Conservation (phyloP, 2,113 vertebrate species). For the Salvelinus namaycush region DNA sequence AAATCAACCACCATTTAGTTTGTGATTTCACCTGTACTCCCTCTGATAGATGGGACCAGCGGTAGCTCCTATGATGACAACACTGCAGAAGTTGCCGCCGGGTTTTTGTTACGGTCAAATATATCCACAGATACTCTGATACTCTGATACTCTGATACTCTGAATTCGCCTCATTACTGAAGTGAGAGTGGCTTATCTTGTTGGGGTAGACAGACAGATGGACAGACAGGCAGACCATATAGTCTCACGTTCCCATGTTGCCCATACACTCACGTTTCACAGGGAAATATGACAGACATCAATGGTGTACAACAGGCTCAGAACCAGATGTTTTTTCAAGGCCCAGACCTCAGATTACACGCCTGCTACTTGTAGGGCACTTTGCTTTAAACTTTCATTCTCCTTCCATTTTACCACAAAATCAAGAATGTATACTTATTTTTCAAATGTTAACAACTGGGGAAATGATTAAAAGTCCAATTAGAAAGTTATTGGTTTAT, state of each 20-base stretch:
- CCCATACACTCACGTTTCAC: conserved; percentile 38
- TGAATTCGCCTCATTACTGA: neutral
- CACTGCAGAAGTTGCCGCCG: neutral
- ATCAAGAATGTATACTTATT: no score
- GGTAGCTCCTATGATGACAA: neutral
- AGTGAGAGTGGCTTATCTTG: neutral
- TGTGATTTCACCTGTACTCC: neutral
- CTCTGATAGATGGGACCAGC: neutral
- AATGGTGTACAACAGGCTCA: conserved; percentile 10
- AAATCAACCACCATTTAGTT: conserved; percentile 3
- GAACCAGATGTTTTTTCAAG: conserved; percentile 24
- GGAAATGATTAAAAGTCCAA: no score
- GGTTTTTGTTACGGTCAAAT: neutral
- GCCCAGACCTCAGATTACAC: conserved; percentile 3
- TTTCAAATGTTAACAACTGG: no score
- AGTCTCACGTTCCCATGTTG: conserved; percentile 31
- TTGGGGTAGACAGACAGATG: no score
- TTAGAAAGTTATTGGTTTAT: no score
- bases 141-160: neutral
- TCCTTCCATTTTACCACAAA: no score
- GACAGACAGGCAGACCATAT: conserved; percentile 1
- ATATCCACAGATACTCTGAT: neutral
- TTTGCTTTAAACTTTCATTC: neutral
- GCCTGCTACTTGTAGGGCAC: conserved; percentile 10
- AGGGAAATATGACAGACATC: conserved; percentile 41